phyloP scores from a whole-genome alignment of 2,888 invertebrate genomes.

The Lepidonotus clava region DNA sequence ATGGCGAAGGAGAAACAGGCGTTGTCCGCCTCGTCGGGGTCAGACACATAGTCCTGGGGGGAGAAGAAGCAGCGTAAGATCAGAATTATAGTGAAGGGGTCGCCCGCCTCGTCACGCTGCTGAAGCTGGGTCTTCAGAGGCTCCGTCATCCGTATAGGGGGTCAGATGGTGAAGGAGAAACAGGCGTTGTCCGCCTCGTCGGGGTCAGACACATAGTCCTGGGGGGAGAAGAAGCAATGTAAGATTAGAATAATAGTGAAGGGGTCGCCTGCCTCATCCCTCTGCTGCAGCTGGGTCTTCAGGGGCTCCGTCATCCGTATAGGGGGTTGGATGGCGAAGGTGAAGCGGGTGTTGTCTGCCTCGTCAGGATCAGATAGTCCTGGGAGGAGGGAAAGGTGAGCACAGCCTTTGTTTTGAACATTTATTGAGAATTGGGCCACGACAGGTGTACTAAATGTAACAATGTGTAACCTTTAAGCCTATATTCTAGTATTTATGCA shows the following conservation, averaged over 20 bases:
- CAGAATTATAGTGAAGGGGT: too few relatives aligned
- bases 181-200: constrained; percentile 86
- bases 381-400: constrained; percentile 61
- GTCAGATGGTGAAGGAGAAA: constrained; percentile 64
- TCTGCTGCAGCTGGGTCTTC: constrained; percentile 60
- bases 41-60: constrained; percentile 83
- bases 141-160: constrained; percentile 63
- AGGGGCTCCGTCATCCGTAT: constrained; percentile 64
- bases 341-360: constrained; percentile 83
- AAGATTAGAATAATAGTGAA: too few relatives aligned
- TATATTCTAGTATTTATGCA: too few relatives aligned
- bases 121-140: constrained; percentile 63
- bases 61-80: too few relatives aligned
- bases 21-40: constrained; percentile 88
- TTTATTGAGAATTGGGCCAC: too few relatives aligned
- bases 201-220: constrained; percentile 85
- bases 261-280: constrained; percentile 62
- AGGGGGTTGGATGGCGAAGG: constrained; percentile 64
- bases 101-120: constrained; percentile 40
- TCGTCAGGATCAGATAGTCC: constrained; percentile 87
- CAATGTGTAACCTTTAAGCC: too few relatives aligned
- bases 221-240: constrained; percentile 51
- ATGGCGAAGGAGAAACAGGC: constrained; percentile 65
- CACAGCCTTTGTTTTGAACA: too few relatives aligned
- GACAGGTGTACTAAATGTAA: too few relatives aligned